These are phyloP conservation scores for Jacana jacana DNA, from an alignment of 2,113 vertebrate species.

Conservation along the genomic window DNA sequence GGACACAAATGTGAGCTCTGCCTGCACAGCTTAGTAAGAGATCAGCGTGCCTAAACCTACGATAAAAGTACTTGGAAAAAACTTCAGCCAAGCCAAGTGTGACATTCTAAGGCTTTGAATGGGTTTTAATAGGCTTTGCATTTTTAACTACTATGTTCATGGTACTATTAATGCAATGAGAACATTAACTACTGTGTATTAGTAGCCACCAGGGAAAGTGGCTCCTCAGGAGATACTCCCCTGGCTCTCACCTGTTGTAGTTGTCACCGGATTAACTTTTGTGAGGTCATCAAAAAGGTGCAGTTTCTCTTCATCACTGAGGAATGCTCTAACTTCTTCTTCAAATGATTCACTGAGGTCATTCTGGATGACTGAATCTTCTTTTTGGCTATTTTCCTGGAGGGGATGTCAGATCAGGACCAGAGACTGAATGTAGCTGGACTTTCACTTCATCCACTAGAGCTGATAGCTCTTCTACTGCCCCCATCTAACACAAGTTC, in stretches of 20 bases:
- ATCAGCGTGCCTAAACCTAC: neutral
- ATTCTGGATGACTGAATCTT: neutral
- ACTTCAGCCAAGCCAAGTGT: neutral
- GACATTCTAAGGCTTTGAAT: neutral
- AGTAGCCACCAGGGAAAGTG: neutral
- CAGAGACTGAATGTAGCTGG: neutral
- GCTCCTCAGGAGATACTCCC: neutral
- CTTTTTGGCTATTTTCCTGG: conserved; percentile 73
- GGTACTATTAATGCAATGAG: neutral
- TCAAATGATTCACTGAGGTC: conserved; percentile 73
- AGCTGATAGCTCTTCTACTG: neutral
- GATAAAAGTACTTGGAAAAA: neutral
- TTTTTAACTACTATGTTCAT: neutral
- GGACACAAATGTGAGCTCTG: neutral
- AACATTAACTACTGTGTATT: neutral
- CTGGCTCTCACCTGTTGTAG: conserved; percentile 82
- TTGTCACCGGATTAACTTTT: conserved; percentile 93
- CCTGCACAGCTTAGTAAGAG: neutral
- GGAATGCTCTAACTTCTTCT: conserved; percentile 83
- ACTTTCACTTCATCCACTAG: neutral
- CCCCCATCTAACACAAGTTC: neutral
- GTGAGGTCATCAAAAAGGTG: conserved; percentile 92
- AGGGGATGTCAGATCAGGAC: neutral
- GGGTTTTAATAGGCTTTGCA: neutral
- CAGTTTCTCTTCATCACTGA: conserved; percentile 81